Base-by-base conservation (phyloP, 2,888 invertebrate genomes). In the Panzeria rudis region DNA sequence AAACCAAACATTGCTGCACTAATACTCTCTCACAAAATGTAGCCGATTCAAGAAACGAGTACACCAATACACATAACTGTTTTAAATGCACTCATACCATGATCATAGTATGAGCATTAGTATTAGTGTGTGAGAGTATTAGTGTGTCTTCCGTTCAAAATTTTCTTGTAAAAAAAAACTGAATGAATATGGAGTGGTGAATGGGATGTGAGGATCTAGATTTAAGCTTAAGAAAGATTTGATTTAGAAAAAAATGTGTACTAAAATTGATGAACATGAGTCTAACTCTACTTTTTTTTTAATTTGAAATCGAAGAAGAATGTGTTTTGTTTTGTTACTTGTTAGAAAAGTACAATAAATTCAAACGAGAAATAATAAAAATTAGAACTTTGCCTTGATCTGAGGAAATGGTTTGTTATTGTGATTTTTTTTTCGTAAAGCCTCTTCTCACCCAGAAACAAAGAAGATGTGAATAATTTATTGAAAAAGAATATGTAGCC, bases 311-410 rank as follows among this genome's bases (percentile, higher is more conserved):
- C 17, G 15, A 20, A 50, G 50, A 7, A 20, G 7, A 50, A 20
- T 50, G 7, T 17, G 8, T 50, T 50, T 7, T 20, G 8, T 50
- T 50, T 17, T 20, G 3, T 9, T 8, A 50, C 5, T 17, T 47
- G 6, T 32, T 62, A 54, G 23, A 25, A 64, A 44, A 23, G n/a
- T 15, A 41, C 4, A 23, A 44, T 13, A 25, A 62, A 41, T 20
- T 8, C 52, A 23, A 52, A 25, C 6, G 4, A 54, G 7, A 56
- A 29, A 32, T 17, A 23, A 13, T 32, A 32, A 15, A n/a, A 15
- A 77, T 82, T 75, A 61, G 71, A 86, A 90, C 88, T 89, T 88
- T 89, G 91, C 91, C 91, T 90, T 90, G 90, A 89, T 88, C 87
- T 88, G 88, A 90, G 91, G 91, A 90, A 91, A 87, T 88, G 87